Evolutionary conservation across 2,888 invertebrate genomes (phyloP).

Genomic region (Calameuta pallipes): DNA sequence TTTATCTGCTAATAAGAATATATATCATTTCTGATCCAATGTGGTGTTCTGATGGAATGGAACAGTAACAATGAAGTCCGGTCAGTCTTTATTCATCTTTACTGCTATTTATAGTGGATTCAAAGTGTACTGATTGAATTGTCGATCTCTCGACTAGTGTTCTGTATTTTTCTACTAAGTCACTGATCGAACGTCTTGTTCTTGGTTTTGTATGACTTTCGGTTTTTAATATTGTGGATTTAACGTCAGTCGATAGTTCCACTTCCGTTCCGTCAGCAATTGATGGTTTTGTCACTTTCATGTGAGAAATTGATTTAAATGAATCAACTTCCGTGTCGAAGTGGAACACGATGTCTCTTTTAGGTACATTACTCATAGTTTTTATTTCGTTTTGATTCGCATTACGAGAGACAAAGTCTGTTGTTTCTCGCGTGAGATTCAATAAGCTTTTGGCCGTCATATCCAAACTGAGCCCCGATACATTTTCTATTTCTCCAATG

Average conservation of each 20-base stretch:
- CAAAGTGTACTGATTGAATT: background rate
- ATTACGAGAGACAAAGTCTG: background rate
- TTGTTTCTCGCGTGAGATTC: slow-evolving; percentile 28
- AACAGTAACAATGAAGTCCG: background rate
- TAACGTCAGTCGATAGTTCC: slow-evolving; percentile 15
- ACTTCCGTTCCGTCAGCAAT: slow-evolving; percentile 27
- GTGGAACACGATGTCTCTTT: slow-evolving; percentile 14
- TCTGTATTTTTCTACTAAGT: slow-evolving; percentile 58
- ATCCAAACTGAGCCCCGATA: slow-evolving; percentile 38
- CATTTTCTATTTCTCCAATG: slow-evolving; percentile 34
- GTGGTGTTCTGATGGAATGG: background rate
- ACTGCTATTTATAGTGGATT: background rate
- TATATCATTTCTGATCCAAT: background rate
- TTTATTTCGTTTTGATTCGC: slow-evolving; percentile 9
- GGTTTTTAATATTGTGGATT: background rate
- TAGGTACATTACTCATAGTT: slow-evolving; percentile 12
- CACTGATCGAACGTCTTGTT: slow-evolving; percentile 53
- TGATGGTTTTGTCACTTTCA: slow-evolving; percentile 26
- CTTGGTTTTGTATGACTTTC: slow-evolving; percentile 17
- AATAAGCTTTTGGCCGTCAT: slow-evolving; percentile 32
- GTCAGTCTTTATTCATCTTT: background rate
- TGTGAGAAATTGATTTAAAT: background rate
- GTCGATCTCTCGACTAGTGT: slow-evolving; percentile 35
- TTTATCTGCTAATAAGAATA: background rate
- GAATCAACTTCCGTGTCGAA: slow-evolving; percentile 2